Evolutionary conservation across 1,140 invertebrate genomes (phyloP).

Genomic region (Lepidurus packardi): DNA sequence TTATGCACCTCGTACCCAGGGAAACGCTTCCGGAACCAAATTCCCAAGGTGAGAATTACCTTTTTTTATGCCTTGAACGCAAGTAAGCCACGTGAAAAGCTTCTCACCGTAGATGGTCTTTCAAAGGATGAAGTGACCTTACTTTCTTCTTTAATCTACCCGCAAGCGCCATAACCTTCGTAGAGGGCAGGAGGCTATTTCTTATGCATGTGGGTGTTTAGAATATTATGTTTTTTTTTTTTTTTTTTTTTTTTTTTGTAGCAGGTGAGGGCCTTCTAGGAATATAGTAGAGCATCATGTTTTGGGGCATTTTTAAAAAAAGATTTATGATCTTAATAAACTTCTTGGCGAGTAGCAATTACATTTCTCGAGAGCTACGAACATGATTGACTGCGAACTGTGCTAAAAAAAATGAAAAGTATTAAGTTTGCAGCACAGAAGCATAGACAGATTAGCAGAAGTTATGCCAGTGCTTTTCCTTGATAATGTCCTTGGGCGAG

Average conservation of each 20-base stretch:
- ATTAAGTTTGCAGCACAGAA: too few relatives aligned
- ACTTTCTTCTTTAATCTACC: background rate
- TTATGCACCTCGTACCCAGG: conserved; percentile 98
- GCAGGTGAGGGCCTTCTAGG: too few relatives aligned
- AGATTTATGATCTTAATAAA: too few relatives aligned
- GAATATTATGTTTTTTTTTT: conserved; percentile 37
- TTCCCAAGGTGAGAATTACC: conserved; percentile 71
- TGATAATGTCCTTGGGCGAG: too few relatives aligned
- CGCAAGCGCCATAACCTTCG: background rate
- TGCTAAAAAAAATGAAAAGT: too few relatives aligned
- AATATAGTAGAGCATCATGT: too few relatives aligned
- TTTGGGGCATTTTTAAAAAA: too few relatives aligned
- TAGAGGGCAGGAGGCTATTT: background rate
- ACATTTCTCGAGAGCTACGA: too few relatives aligned
- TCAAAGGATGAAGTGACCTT: background rate
- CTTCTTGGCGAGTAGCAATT: too few relatives aligned
- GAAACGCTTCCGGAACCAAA: conserved; percentile 99
- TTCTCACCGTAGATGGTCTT: background rate
- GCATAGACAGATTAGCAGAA: too few relatives aligned
- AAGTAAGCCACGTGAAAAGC: background rate
- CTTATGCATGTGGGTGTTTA: background rate
- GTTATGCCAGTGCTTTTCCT: too few relatives aligned
- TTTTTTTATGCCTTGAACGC: conserved; percentile 28
- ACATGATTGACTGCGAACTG: too few relatives aligned
- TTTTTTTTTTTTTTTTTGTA: conserved; percentile 36